Base-by-base conservation (phyloP, 2,113 vertebrate species). In the Gnathonemus longibarbis region DNA sequence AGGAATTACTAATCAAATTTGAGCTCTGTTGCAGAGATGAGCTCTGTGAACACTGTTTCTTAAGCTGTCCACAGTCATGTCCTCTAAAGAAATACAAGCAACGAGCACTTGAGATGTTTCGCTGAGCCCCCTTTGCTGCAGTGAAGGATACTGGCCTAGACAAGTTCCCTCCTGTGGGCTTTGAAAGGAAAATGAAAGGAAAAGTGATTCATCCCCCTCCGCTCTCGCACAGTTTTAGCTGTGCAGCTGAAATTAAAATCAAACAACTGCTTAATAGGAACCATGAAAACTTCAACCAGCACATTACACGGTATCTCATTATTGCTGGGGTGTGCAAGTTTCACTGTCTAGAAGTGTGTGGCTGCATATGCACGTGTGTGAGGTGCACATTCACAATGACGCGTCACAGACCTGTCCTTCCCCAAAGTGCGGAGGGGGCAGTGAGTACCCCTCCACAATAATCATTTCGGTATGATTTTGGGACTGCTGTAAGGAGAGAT, bases 351-450 rank as follows among this genome's bases (percentile, higher is more conserved):
- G 17, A 46, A 39, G 53, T 42, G 31, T 24, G 53, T 89, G 91
- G 87, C 48, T 62, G 89, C 49, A 84, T 62, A 50, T 89, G 88
- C 13, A 39, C 42, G 80, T 90, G n/a, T 86, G 52, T 66, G 87
- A 90, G 89, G 77, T 13, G 66, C n/a, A 42, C 31, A 42, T 10
- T 89, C 21, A 91, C 92, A 94, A 92, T 93, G 94, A 93, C 93
- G 35, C 31, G 83, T 94, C 93, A 93, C 74, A 88, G 93, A 93
- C 93, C 92, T 94, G 92, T 92, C 92, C 89, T 91, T 74, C 90
- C 89, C 89, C 58, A 90, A 66, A 66, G 88, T 91, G 89, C 91
- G 31, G 88, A 31, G 91, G 89, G 88, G 91, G 90, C 91, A 89
- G 89, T 90, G 90, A 91, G 11, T 48, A 52, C 48, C 27, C 1